phyloP scores from a whole-genome alignment of 1,140 invertebrate species.

The Bacillus rossius region DNA sequence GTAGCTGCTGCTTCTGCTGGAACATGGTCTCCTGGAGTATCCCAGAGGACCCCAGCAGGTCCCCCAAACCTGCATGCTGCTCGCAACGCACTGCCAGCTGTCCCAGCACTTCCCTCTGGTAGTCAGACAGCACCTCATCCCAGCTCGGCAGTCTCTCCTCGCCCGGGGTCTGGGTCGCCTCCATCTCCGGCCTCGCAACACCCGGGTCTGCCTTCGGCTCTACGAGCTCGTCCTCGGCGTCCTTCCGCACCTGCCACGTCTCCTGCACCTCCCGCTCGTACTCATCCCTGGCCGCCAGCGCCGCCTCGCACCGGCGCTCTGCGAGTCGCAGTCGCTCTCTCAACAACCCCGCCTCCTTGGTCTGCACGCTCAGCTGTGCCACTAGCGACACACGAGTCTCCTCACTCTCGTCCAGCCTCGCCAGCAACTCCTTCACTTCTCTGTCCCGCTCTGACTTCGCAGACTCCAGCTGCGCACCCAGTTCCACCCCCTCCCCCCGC shows the following conservation, averaged over 20 bases:
- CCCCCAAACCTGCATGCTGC: neutral
- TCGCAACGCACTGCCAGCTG: neutral
- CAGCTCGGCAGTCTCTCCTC: neutral
- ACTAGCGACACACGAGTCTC: no score
- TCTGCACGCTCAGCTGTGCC: neutral
- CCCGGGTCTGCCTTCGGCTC: neutral
- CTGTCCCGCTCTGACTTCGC: no score
- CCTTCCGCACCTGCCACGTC: neutral
- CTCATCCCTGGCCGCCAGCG: neutral
- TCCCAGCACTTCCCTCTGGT: neutral
- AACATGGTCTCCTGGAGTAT: constrained; percentile 4
- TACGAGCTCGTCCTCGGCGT: neutral
- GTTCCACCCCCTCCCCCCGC: no score
- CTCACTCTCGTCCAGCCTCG: no score
- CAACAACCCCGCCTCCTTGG: neutral
- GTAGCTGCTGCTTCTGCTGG: constrained; percentile 3
- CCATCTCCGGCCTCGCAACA: neutral
- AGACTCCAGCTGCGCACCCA: no score
- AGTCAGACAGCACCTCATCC: neutral
- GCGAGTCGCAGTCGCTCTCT: neutral
- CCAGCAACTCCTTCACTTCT: no score
- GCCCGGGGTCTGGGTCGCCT: no score
- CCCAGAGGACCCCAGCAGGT: constrained; percentile 1
- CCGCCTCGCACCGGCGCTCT: neutral
- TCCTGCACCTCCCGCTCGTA: neutral